phyloP scores from a whole-genome alignment of 2,113 vertebrate genomes.

The Spheniscus mendiculus region DNA sequence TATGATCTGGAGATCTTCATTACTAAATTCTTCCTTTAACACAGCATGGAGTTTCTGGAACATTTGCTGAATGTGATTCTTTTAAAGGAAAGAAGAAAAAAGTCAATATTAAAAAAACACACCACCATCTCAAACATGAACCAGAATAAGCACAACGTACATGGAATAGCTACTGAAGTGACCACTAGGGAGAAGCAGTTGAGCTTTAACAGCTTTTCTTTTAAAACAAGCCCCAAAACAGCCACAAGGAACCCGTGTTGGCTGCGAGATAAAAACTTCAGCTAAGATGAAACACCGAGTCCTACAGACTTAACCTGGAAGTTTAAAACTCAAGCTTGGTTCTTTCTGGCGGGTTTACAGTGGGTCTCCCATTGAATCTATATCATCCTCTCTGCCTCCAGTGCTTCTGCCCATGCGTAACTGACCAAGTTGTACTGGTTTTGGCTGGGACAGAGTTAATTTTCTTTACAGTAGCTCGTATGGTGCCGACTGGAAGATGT shows the following conservation, averaged over 20 bases:
- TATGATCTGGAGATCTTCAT: conserved; percentile 93
- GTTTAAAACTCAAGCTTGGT: not conserved
- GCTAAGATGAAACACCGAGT: not conserved
- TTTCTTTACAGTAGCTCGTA: not conserved
- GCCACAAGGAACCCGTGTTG: not conserved
- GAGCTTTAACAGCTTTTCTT: not conserved
- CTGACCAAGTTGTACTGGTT: not conserved
- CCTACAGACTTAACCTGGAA: not conserved
- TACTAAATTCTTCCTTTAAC: conserved; percentile 92
- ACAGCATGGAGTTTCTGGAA: conserved; percentile 92
- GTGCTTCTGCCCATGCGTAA: not conserved
- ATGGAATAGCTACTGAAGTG: not conserved
- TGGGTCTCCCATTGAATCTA: not conserved
- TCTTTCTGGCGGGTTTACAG: not conserved
- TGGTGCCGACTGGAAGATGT: not conserved
- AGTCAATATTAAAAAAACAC: not conserved
- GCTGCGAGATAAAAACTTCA: not conserved
- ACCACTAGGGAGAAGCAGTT: not conserved
- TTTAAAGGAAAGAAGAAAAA: conserved; percentile 37
- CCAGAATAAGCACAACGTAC: not conserved
- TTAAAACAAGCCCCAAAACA: not conserved
- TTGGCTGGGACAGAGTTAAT: not conserved
- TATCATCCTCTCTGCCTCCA: not conserved
- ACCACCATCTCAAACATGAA: not conserved
- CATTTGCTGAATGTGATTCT: conserved; percentile 97